phyloP scores from a whole-genome alignment of 2,797 vertebrate species.

The Tachyglossus aculeatus region DNA sequence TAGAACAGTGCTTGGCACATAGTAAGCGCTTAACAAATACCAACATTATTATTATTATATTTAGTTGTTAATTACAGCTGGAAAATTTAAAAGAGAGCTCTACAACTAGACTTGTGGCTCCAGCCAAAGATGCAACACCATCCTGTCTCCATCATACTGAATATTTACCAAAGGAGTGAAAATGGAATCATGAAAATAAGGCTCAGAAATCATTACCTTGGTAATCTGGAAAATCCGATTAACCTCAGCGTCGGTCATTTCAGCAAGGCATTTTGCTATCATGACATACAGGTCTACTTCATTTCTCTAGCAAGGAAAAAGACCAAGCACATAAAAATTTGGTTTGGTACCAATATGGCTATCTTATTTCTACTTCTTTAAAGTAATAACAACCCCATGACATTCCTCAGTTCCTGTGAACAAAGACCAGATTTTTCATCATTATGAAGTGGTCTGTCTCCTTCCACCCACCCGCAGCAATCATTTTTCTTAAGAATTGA shows the following conservation, averaged over 20 bases:
- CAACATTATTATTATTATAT: background rate
- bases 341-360: background rate
- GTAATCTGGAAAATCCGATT: conserved; percentile 78
- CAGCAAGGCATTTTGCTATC: conserved; percentile 86
- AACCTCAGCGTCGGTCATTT: conserved; percentile 86
- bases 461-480: too few species aligned
- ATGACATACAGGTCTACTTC: conserved; percentile 82
- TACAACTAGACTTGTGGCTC: background rate
- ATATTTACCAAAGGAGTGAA: background rate
- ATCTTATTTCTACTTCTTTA: background rate
- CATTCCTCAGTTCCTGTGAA: background rate
- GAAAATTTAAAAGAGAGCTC: background rate
- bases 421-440: conserved; percentile 3
- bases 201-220: conserved; percentile 77
- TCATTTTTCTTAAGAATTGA: too few species aligned
- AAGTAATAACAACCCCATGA: background rate
- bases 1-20: too few species aligned
- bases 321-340: conserved; percentile 9
- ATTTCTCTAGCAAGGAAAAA: conserved; percentile 72
- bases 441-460: too few species aligned
- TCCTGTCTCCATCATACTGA: background rate
- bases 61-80: background rate
- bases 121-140: background rate
- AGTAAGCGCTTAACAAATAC: too few species aligned
- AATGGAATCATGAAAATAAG: background rate